A percentile compares a stretch with the other conserved stretches of the same genome.
phyloP scores from a whole-genome alignment of 2,113 vertebrate species.

The Cranoglanis bouderius region DNA sequence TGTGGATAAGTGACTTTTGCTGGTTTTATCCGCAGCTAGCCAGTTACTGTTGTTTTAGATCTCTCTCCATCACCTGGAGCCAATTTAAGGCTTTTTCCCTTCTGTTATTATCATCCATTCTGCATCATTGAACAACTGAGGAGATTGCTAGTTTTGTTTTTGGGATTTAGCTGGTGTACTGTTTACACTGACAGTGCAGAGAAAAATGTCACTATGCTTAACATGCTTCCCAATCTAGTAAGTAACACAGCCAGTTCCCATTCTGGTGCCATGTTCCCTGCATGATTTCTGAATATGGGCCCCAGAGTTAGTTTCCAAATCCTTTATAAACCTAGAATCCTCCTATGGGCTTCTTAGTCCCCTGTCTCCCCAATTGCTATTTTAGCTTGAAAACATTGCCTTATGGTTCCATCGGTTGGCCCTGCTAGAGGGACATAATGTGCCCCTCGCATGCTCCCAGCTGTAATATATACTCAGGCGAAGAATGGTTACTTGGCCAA shows the following conservation, averaged over 20 bases:
- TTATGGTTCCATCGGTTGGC: slow-evolving; percentile 1
- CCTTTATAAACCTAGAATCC: slow-evolving; percentile 8
- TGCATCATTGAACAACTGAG: too few relatives aligned
- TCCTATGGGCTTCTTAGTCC: slow-evolving; percentile 29
- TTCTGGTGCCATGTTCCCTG: slow-evolving; percentile 2
- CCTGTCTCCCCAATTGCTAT: slow-evolving; percentile 2
- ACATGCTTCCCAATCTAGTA: background rate
- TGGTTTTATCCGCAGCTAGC: background rate
- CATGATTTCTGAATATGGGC: slow-evolving; percentile 6
- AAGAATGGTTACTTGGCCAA: slow-evolving; percentile 30
- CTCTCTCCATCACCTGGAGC: background rate
- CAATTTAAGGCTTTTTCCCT: background rate
- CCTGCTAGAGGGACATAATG: slow-evolving; percentile 29
- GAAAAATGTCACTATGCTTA: background rate
- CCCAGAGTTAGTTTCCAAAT: slow-evolving; percentile 6
- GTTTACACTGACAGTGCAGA: background rate
- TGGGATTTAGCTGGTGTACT: background rate
- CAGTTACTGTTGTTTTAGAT: background rate
- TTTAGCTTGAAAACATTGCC: slow-evolving; percentile 36
- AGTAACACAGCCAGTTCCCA: background rate
- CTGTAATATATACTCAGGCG: slow-evolving; percentile 48
- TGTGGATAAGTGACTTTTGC: background rate
- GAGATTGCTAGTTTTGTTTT: background rate
- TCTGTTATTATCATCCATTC: background rate
- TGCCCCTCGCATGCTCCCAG: slow-evolving; percentile 27